These are phyloP conservation scores for Hippopotamus amphibius DNA, from an alignment of 2,113 vertebrate genomes.

Conservation along the genomic window DNA sequence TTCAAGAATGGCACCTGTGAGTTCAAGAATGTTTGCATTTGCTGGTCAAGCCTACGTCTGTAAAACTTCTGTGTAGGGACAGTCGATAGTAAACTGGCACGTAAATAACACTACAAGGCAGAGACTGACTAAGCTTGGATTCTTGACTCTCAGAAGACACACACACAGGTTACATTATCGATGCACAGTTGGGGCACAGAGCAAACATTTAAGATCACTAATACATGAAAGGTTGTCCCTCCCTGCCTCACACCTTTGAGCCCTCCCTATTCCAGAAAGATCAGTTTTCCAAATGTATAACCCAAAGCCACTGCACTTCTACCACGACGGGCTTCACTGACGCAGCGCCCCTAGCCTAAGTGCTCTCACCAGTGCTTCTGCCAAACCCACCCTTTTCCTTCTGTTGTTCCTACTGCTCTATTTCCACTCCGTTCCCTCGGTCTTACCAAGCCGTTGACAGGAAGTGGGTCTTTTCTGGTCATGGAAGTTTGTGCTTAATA, in stretches of 20 bases:
- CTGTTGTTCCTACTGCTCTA: background rate
- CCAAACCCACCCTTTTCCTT: slow-evolving; percentile 53
- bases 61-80: background rate
- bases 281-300: background rate
- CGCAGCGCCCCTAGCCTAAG: background rate
- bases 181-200: fast-evolving
- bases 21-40: background rate
- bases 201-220: background rate
- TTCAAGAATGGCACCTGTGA: background rate
- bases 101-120: background rate
- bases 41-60: background rate
- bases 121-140: background rate
- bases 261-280: background rate
- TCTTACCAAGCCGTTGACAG: slow-evolving; percentile 77
- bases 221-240: background rate
- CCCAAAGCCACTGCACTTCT: background rate
- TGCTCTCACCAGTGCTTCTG: slow-evolving; percentile 49
- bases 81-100: background rate
- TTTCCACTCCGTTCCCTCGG: background rate
- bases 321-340: fast-evolving
- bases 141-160: background rate
- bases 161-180: background rate
- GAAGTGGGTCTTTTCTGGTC: slow-evolving; percentile 74
- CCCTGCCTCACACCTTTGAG: background rate
- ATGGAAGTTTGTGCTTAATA: slow-evolving; percentile 81